Base-by-base conservation (phyloP, 2,888 invertebrate species). In the Caenorhabditis uteleia region DNA sequence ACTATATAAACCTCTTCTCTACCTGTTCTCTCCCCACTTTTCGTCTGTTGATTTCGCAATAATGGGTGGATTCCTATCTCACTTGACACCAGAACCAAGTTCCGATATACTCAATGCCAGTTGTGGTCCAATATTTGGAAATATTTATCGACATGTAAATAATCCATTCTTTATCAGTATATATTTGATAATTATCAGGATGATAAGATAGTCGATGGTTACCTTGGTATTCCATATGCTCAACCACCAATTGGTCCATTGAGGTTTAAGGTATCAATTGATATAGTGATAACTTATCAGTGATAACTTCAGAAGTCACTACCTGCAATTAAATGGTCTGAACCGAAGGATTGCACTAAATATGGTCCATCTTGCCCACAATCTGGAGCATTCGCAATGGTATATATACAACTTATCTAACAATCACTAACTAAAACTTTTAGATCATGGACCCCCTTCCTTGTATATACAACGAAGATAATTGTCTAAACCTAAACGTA, bases 311-410 rank as follows among this genome's bases (percentile, higher is more conserved):
- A 75, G 61, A 70, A 68, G 34, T 74, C 77, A 16, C 51, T 57
- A 1, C 49, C 68, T 6, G 57, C 55, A 0, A 58, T 60, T 16
- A 10, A 44, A 1, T 77, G 77, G 77, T 18, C 45, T 7, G 49
- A 61, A 16, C 36, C 59, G 1, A 57, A 26, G 26, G 64, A 70
- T 20, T 75, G 75, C 47, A 50, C 48, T 23, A 44, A 69, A 27
- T 76, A 71, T 40, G 76, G 76, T 10, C 69, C 69, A 1, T 31
- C 56, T 23, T 70, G 68, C 38, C 68, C 70, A 10, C 70, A 73
- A 33, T 23, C 45, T 31, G 69, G 66, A 31, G n/a, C n/a, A n/a
- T 20, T 5, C 5, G 5, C 18, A 20, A 16, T 20, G n/a, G n/a
- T n/a, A n/a, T n/a, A n/a, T n/a, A n/a, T n/a, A n/a, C n/a, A n/a